phyloP scores from a whole-genome alignment of 2,888 invertebrate species.

The Oscheius sp. region DNA sequence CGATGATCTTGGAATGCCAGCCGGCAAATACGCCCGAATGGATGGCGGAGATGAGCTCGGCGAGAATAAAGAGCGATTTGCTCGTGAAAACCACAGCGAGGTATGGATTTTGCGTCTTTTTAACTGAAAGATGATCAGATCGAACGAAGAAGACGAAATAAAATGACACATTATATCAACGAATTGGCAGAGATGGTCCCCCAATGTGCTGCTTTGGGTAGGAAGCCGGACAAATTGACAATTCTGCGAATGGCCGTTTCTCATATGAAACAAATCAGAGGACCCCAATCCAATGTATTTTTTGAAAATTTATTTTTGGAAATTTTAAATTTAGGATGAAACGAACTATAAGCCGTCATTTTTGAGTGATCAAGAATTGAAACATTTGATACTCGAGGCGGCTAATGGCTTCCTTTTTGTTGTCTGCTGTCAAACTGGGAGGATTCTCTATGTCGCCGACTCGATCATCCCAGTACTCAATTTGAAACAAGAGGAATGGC shows the following conservation, averaged over 20 bases:
- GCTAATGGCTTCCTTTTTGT: conserved; percentile 98
- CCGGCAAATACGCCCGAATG: conserved; percentile 60
- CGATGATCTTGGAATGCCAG: conserved; percentile 52
- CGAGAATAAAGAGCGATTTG: conserved; percentile 66
- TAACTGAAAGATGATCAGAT: conserved; percentile 78
- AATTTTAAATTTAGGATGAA: conserved; percentile 52
- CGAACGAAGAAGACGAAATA: conserved; percentile 94
- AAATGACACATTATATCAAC: conserved; percentile 99
- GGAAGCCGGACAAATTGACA: conserved; percentile 98
- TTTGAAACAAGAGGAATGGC: conserved; percentile 95
- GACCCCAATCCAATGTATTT: conserved; percentile 72
- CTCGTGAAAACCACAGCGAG: conserved; percentile 68
- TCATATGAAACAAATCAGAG: conserved; percentile 90
- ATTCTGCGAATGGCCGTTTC: conserved; percentile 99
- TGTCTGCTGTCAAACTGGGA: conserved; percentile 93
- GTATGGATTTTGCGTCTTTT: too few species aligned
- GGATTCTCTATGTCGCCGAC: conserved; percentile 97
- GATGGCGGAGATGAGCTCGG: conserved; percentile 47
- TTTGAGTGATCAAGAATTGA: conserved; percentile 96
- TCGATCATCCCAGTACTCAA: conserved; percentile 96
- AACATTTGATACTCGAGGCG: conserved; percentile 96
- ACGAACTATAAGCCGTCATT: conserved; percentile 98
- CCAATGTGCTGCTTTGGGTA: conserved; percentile 88
- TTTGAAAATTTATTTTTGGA: conserved; percentile 70
- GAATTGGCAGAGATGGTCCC: conserved; percentile 99